A percentile compares a stretch with the other conserved stretches of the same genome.
Conservation (phyloP, 2,888 invertebrate species). For the Campopleginae sp. region DNA sequence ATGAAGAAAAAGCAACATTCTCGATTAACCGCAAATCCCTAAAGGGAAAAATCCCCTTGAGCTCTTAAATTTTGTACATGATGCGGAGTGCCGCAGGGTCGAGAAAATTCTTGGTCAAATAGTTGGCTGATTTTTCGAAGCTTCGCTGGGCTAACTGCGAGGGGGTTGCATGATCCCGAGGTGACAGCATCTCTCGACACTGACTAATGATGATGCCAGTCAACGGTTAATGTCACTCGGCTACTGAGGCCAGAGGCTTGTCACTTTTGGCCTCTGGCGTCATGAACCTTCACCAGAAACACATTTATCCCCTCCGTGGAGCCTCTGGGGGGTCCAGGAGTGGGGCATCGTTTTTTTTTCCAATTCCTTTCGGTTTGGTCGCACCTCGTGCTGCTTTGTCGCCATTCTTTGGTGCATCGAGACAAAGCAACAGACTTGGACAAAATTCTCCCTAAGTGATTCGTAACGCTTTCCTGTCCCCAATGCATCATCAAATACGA, state of each 20-base stretch:
- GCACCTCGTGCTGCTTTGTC: constrained; percentile 60
- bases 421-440: constrained; percentile 37
- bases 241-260: constrained; percentile 58
- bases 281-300: constrained; percentile 48
- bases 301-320: constrained; percentile 45
- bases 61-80: background rate
- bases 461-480: constrained; percentile 71
- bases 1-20: background rate
- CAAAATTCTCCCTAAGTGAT: constrained; percentile 68
- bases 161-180: constrained; percentile 67
- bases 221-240: constrained; percentile 76
- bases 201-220: constrained; percentile 78
- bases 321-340: background rate
- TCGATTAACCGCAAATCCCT: constrained; percentile 40
- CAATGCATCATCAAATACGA: constrained; percentile 76
- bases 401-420: constrained; percentile 33
- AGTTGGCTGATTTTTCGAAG: constrained; percentile 66
- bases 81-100: constrained; percentile 15
- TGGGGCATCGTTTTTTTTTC: constrained; percentile 57
- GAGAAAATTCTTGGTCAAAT: constrained; percentile 40
- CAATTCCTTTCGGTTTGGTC: constrained; percentile 40
- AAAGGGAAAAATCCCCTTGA: constrained; percentile 14
- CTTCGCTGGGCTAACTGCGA: constrained; percentile 44
- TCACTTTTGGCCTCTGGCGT: constrained; percentile 43
- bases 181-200: constrained; percentile 78